Evolutionary conservation across 1,140 invertebrate species (phyloP).

Genomic region (Brachionus sp.): DNA sequence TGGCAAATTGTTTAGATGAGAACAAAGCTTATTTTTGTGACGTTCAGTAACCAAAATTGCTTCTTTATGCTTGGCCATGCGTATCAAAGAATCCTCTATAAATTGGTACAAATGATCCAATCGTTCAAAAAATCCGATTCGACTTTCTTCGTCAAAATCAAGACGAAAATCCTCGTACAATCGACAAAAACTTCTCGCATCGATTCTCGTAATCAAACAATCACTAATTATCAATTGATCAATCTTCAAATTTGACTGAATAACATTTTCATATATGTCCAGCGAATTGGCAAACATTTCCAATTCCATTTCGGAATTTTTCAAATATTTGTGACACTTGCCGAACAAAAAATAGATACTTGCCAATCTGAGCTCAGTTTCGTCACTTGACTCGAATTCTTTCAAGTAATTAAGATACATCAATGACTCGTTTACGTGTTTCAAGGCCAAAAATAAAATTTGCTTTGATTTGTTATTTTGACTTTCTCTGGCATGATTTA

Average conservation of each 20-base stretch:
- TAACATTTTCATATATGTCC: conserved; percentile 31
- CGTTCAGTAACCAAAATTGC: conserved; percentile 22
- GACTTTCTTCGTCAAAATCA: conserved; percentile 38
- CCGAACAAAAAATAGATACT: conserved; percentile 31
- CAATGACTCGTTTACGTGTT: conserved; percentile 36
- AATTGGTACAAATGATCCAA: conserved; percentile 24
- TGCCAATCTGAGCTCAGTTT: conserved; percentile 24
- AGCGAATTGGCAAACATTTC: conserved; percentile 45
- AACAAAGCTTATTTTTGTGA: conserved; percentile 1
- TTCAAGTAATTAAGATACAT: conserved; percentile 8
- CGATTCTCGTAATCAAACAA: not conserved
- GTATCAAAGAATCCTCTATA: conserved; percentile 10
- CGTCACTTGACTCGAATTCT: conserved; percentile 18
- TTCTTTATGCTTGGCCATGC: conserved; percentile 22
- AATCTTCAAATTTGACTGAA: not conserved
- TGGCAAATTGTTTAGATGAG: not conserved
- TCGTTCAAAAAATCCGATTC: not conserved
- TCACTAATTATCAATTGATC: not conserved
- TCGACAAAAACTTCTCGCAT: not conserved
- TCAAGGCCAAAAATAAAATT: conserved; percentile 31
- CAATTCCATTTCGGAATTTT: conserved; percentile 42
- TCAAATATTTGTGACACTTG: conserved; percentile 41
- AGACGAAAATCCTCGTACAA: conserved; percentile 8
- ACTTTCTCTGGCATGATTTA: not conserved
- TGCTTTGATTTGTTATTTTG: not conserved